Percentiles rank a stretch among this genome's conserved stretches.
These are phyloP conservation scores for Drosophila serrata DNA, from an alignment of 1,140 invertebrate genomes.

Conservation along the genomic window DNA sequence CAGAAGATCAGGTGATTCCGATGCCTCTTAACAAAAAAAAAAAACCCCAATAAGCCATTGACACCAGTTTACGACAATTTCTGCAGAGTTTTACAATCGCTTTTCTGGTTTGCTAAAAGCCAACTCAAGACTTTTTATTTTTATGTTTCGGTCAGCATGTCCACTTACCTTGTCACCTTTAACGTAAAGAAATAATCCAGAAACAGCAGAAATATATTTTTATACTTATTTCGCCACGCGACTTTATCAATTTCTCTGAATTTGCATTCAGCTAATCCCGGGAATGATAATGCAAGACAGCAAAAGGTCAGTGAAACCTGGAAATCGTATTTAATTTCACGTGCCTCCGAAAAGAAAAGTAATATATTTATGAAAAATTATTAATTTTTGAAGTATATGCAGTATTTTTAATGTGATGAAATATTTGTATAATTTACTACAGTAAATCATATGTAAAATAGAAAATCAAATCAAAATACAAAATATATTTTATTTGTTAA, in stretches of 20 bases:
- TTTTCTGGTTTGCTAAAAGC: conserved; percentile 36
- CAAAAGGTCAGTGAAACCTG: conserved; percentile 47
- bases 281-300: conserved; percentile 28
- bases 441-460: not conserved
- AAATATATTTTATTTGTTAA: too few relatives aligned
- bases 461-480: not conserved
- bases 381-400: not conserved
- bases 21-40: conserved; percentile 40
- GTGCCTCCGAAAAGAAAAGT: not conserved
- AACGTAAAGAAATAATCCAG: conserved; percentile 35
- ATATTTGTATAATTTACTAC: not conserved
- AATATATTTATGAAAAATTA: not conserved
- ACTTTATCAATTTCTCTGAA: conserved; percentile 52
- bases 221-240: conserved; percentile 54
- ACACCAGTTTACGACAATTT: conserved; percentile 50
- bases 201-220: conserved; percentile 35
- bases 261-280: conserved; percentile 13
- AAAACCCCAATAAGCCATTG: conserved; percentile 66
- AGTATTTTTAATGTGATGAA: not conserved
- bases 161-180: conserved; percentile 38
- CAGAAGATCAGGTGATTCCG: conserved; percentile 66
- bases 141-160: conserved; percentile 58
- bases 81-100: conserved; percentile 47
- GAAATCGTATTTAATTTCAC: conserved; percentile 16
- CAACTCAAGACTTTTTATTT: conserved; percentile 29